phyloP scores from a whole-genome alignment of 2,797 vertebrate genomes.

The Limosa lapponica region DNA sequence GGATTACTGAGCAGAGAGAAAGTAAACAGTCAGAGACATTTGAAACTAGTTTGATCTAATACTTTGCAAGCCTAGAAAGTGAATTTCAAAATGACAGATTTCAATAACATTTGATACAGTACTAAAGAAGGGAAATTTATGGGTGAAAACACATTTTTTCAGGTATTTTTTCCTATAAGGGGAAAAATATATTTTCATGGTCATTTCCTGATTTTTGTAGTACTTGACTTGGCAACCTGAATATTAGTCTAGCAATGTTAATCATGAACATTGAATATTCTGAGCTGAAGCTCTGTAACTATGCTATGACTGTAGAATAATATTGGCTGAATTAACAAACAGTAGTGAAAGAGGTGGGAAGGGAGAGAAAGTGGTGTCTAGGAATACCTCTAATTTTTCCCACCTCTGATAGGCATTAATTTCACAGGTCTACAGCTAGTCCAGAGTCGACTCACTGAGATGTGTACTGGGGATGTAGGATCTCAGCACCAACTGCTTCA shows the following conservation, averaged over 20 bases:
- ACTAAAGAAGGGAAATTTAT: not conserved
- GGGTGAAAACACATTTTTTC: not conserved
- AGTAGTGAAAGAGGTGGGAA: not conserved
- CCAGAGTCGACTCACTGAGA: not conserved
- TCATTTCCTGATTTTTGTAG: not conserved
- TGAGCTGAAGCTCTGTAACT: not conserved
- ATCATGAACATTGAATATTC: not conserved
- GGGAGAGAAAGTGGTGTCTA: not conserved
- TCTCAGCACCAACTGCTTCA: not conserved
- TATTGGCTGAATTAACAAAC: not conserved
- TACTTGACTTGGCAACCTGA: not conserved
- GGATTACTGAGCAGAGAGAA: not conserved
- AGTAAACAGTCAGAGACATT: not conserved
- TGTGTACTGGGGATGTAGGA: rapidly evolving
- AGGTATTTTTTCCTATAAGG: not conserved
- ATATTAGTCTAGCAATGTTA: not conserved
- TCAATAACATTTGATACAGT: not conserved
- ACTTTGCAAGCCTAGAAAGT: not conserved
- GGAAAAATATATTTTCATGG: not conserved
- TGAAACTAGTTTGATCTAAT: not conserved
- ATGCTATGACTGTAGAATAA: not conserved
- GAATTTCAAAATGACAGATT: not conserved
- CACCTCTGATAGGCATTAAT: not conserved
- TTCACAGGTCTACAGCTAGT: not conserved
- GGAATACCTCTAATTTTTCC: not conserved